phyloP scores from a whole-genome alignment of 2,888 invertebrate species.

The Tiliacea citrago region DNA sequence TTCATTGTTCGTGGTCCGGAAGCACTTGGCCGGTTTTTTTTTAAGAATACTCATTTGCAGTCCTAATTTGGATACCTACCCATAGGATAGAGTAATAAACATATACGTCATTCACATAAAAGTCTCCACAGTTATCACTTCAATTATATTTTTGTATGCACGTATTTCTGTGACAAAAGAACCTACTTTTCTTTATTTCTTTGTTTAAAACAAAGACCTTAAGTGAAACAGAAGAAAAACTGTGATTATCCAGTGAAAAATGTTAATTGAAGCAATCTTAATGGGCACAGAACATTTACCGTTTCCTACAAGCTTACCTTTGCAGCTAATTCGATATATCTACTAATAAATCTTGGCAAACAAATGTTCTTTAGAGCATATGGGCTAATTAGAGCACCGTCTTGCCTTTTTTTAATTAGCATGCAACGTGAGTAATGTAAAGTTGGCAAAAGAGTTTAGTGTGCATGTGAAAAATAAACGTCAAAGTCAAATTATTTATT shows the following conservation, averaged over 20 bases:
- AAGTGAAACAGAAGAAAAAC: constrained; percentile 17
- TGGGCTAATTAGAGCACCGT: constrained; percentile 52
- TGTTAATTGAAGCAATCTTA: constrained; percentile 57
- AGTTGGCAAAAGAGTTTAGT: not conserved
- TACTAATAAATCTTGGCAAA: constrained; percentile 53
- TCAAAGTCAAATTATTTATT: not conserved
- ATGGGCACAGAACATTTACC: constrained; percentile 54
- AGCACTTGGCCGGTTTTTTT: not conserved
- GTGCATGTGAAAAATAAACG: not conserved
- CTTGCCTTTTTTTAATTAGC: constrained; percentile 58
- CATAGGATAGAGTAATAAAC: too few relatives aligned
- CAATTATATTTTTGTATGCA: not conserved
- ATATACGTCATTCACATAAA: not conserved
- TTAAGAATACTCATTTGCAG: not conserved
- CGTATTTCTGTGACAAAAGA: not conserved
- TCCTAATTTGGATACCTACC: not conserved
- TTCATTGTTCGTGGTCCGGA: too few relatives aligned
- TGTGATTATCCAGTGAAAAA: constrained; percentile 43
- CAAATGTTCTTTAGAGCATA: constrained; percentile 53
- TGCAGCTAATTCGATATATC: constrained; percentile 61
- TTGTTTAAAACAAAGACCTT: not conserved
- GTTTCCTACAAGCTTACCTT: constrained; percentile 54
- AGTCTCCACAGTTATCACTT: not conserved
- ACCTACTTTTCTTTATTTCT: not conserved
- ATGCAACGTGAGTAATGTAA: constrained; percentile 46